Conservation (phyloP, 2,113 vertebrate species). For the Mormoops blainvillei region DNA sequence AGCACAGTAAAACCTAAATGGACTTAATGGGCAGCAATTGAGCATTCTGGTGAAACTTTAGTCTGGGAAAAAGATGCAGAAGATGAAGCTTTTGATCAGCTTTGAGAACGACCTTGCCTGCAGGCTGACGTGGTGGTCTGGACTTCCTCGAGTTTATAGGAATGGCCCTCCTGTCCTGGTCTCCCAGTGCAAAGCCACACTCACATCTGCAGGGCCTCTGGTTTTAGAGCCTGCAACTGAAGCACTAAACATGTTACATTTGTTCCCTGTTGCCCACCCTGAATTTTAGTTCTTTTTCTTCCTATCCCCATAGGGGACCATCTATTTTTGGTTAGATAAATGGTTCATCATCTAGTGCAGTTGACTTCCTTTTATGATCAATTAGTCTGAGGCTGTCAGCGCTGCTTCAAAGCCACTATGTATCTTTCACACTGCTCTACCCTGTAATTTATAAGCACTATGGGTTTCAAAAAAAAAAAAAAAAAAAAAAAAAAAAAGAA, state of each 20-base stretch:
- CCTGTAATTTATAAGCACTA: conserved; percentile 46
- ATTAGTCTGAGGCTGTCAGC: conserved; percentile 37
- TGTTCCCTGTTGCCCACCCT: neutral
- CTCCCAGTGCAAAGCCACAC: neutral
- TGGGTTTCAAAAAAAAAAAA: conserved; percentile 48
- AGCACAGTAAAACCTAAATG: neutral
- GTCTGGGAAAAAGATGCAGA: neutral
- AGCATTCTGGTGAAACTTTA: neutral
- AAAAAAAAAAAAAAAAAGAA: neutral
- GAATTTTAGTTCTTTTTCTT: neutral
- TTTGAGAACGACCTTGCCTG: neutral
- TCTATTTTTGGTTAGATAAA: conserved; percentile 16
- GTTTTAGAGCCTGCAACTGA: neutral
- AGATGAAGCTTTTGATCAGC: neutral
- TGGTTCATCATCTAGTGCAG: neutral
- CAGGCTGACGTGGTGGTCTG: neutral
- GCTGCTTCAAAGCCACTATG: conserved; percentile 52
- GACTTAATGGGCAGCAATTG: neutral
- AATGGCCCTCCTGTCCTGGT: neutral
- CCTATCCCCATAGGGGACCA: neutral
- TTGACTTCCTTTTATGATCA: conserved; percentile 54
- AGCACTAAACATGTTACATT: neutral
- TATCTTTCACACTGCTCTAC: conserved; percentile 19
- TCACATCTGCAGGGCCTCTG: neutral
- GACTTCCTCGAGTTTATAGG: neutral